These are phyloP conservation scores for Troilus luridus DNA, from an alignment of 2,888 invertebrate species.

Conservation along the genomic window DNA sequence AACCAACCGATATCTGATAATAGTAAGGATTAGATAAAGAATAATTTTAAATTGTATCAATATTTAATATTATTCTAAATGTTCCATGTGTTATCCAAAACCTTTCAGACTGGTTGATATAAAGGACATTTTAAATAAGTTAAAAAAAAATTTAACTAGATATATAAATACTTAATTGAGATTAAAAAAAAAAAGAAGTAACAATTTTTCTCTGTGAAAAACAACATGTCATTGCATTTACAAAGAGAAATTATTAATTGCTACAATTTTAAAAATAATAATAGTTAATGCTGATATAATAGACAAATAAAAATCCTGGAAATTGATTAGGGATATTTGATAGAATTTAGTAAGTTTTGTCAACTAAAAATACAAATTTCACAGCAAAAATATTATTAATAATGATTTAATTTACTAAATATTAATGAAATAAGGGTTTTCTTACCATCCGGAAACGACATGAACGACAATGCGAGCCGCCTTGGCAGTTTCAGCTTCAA, in stretches of 20 bases:
- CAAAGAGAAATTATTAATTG: too few species aligned
- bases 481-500: conserved; percentile 66
- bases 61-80: too few species aligned
- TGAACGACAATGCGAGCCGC: conserved; percentile 76
- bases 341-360: neutral
- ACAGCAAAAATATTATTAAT: neutral
- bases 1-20: neutral
- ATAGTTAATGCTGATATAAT: too few species aligned
- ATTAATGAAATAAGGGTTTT: conserved; percentile 56
- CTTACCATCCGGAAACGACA: conserved; percentile 84
- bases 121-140: too few species aligned
- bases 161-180: too few species aligned
- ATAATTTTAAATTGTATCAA: neutral
- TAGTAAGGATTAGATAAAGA: neutral
- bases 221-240: too few species aligned
- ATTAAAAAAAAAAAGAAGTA: too few species aligned
- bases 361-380: neutral
- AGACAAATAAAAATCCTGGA: neutral
- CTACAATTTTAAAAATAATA: too few species aligned
- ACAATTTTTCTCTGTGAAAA: too few species aligned
- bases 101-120: too few species aligned
- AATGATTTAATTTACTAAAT: neutral
- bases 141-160: too few species aligned
- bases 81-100: too few species aligned
- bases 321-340: neutral